Evolutionary conservation across 2,113 vertebrate genomes (phyloP), one percentile per base, ranked within the genome.

Genomic region (Spea multiplicata): DNA sequence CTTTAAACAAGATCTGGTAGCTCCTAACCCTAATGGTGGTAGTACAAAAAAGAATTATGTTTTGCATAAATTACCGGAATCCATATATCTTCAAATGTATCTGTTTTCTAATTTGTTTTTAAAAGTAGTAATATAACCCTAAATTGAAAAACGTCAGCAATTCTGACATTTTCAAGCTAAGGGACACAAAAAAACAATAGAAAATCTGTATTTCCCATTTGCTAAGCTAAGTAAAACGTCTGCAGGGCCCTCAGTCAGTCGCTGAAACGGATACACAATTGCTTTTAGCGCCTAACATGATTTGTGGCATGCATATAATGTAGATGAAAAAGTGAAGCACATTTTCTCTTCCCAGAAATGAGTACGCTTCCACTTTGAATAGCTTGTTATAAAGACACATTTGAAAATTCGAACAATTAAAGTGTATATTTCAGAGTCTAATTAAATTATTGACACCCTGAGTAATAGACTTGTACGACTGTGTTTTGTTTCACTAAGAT

Each of bases 381-480:
- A 57, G 69, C 61, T 80, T 47, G 65, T 74, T 74, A 68, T 12
- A 68, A 16, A 67, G 50, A 50, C 50, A 49, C 55, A 8, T 80
- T 73, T 74, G 65, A 53, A 73, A 69, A 80, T 74, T 73, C 16
- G 44, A 74, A 73, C 71, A 80, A 68, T 67, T 74, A 74, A 80
- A 74, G 71, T 67, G 53, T 74, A 74, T 59, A 80, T 80, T 80
- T 66, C 78, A 68, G 50, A 80, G 52, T 17, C 64, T 67, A 68
- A 80, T 80, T 80, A 73, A 73, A 74, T 80, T 74, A 74, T 74
- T 67, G 71, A 61, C 71, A 80, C 78, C 65, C 70, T 45, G 50
- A 50, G 61, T 73, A 68, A 73, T 61, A 74, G 78, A 68, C 71
- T 73, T 74, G 71, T 65, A 74, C 74, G 62, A 50, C 64, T 68